Percentiles rank a stretch among this genome's conserved stretches.
Conservation (phyloP, 2,797 vertebrate genomes). For the Diceros bicornis region DNA sequence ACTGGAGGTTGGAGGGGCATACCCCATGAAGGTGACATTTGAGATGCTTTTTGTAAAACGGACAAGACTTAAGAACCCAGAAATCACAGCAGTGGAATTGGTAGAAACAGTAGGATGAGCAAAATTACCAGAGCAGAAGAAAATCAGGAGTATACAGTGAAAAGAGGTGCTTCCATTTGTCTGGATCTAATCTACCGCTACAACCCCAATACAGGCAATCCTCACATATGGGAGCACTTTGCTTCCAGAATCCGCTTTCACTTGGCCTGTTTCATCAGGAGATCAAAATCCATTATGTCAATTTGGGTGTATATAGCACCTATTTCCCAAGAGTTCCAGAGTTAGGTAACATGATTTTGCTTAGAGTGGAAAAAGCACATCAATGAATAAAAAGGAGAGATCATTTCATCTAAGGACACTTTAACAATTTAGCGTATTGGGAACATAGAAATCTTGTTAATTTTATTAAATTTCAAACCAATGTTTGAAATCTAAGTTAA, state of each 20-base stretch:
- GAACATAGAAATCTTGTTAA: conserved; percentile 35
- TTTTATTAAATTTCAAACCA: conserved; percentile 27
- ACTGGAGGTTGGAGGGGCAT: not conserved
- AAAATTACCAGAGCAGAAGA: not conserved
- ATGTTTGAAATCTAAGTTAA: not conserved
- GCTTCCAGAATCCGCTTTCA: not conserved
- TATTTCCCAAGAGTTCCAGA: not conserved
- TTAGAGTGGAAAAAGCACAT: not conserved
- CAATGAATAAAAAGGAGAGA: not conserved
- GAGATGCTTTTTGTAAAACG: not conserved
- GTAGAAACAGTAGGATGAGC: not conserved
- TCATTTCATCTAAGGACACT: not conserved
- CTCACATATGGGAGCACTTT: not conserved
- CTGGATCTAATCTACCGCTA: not conserved
- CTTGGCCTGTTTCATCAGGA: not conserved
- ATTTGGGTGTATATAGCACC: not conserved
- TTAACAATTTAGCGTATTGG: not conserved
- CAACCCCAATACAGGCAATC: fast-evolving
- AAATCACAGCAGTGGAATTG: not conserved
- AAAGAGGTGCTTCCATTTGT: not conserved
- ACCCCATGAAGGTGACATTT: not conserved
- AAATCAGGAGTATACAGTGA: not conserved
- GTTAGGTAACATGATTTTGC: not conserved
- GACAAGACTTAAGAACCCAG: not conserved
- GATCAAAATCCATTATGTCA: not conserved